Evolutionary conservation across 2,888 invertebrate species (phyloP).

Genomic region (Nomada flava): DNA sequence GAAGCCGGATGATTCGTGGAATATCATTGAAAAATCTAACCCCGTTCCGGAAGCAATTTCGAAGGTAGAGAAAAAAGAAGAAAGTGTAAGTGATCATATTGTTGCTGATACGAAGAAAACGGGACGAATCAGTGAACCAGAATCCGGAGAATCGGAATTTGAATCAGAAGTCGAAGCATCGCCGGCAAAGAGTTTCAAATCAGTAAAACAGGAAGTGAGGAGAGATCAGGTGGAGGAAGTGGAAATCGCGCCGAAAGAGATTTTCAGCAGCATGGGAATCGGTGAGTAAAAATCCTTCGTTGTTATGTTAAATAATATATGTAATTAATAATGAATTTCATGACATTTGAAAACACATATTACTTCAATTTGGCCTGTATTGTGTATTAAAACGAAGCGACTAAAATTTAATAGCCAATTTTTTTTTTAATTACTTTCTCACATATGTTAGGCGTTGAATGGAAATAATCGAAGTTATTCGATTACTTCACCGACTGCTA

Average conservation of each 20-base stretch:
- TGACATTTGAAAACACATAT: no score
- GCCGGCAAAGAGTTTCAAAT: constrained; percentile 71
- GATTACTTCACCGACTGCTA: no score
- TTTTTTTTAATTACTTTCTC: no score
- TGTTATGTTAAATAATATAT: background rate
- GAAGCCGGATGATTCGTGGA: constrained; percentile 56
- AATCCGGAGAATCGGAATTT: constrained; percentile 80
- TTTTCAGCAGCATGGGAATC: constrained; percentile 90
- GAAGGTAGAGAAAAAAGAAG: constrained; percentile 30
- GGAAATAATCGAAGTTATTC: no score
- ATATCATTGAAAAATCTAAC: constrained; percentile 65
- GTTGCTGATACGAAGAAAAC: constrained; percentile 56
- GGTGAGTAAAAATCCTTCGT: constrained; percentile 85
- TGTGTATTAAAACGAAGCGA: no score
- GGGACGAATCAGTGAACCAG: constrained; percentile 61
- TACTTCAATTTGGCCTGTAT: no score
- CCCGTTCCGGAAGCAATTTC: constrained; percentile 1
- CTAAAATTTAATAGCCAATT: no score
- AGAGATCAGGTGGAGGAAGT: constrained; percentile 72
- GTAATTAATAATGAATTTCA: background rate
- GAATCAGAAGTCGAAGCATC: constrained; percentile 80
- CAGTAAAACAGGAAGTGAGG: constrained; percentile 39
- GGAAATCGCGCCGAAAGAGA: constrained; percentile 86
- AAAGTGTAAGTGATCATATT: constrained; percentile 71
- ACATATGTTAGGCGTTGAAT: no score